A percentile compares a stretch with the other conserved stretches of the same genome.
phyloP scores from a whole-genome alignment of 2,888 invertebrate genomes.

The Muschampia plurimacula region DNA sequence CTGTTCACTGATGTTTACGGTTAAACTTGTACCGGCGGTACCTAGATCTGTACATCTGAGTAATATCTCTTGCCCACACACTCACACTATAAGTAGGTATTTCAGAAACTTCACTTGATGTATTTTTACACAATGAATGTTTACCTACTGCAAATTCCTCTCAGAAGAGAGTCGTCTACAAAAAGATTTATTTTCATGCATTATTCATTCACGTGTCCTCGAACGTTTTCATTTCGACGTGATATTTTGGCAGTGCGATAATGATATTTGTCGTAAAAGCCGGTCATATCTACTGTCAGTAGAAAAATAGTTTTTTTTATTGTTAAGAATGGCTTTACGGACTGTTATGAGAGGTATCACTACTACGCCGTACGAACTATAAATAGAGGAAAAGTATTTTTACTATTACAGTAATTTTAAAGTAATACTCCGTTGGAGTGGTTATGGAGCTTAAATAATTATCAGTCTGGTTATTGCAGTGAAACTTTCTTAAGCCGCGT shows the following conservation, averaged over 20 bases:
- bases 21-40: slow-evolving; percentile 18
- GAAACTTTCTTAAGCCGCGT: no score
- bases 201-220: slow-evolving; percentile 80
- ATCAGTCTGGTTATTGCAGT: no score
- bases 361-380: no score
- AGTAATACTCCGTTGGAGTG: no score
- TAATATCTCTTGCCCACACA: slow-evolving; percentile 17
- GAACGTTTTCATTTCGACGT: slow-evolving; percentile 76
- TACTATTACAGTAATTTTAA: no score
- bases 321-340: slow-evolving; percentile 13
- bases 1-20: slow-evolving; percentile 32
- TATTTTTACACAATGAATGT: slow-evolving; percentile 58
- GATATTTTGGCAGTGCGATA: slow-evolving; percentile 74
- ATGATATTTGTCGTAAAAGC: slow-evolving; percentile 72
- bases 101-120: slow-evolving; percentile 25
- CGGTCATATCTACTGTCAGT: slow-evolving; percentile 45
- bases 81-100: slow-evolving; percentile 4
- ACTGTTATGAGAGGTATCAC: no score
- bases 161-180: slow-evolving; percentile 66
- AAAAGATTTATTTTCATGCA: slow-evolving; percentile 82
- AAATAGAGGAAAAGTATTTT: no score
- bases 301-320: slow-evolving; percentile 30
- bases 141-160: slow-evolving; percentile 70
- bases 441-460: no score
- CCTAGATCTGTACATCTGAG: slow-evolving; percentile 26